These are phyloP conservation scores for Caenorhabditis macrosperma DNA, from an alignment of 2,888 invertebrate species.

Conservation along the genomic window DNA sequence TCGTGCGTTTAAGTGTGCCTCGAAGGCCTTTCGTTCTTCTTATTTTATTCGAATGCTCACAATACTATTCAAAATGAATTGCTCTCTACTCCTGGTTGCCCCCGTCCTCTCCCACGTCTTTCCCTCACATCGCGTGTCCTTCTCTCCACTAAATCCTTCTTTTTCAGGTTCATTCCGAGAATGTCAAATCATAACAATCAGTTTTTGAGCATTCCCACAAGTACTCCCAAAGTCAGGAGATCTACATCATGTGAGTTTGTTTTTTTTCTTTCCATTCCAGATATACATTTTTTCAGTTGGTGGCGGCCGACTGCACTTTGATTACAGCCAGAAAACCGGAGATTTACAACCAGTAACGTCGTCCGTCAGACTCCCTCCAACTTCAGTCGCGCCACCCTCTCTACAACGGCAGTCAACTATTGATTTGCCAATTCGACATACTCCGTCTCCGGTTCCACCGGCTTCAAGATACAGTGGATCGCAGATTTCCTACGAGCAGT, in stretches of 20 bases:
- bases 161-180: neutral
- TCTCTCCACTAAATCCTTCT: too few species aligned
- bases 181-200: neutral
- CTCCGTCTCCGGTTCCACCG: neutral
- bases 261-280: neutral
- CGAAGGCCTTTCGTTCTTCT: neutral
- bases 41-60: conserved; percentile 41
- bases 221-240: conserved; percentile 20
- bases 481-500: neutral
- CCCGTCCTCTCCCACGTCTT: too few species aligned
- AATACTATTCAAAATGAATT: conserved; percentile 4
- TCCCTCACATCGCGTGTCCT: too few species aligned
- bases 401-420: conserved; percentile 18
- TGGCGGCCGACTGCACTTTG: conserved; percentile 32
- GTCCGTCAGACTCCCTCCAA: neutral
- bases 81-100: neutral
- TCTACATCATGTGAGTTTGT: conserved; percentile 24
- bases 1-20: too few species aligned
- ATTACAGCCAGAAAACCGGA: conserved; percentile 34
- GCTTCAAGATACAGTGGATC: too few species aligned
- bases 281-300: conserved; percentile 45
- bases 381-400: neutral
- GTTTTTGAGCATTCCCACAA: neutral
- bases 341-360: neutral
- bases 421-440: conserved; percentile 11